Percentiles rank a stretch among this genome's conserved stretches.
phyloP scores from a whole-genome alignment of 2,888 invertebrate species.

The Cataglyphis rosenhaueri region DNA sequence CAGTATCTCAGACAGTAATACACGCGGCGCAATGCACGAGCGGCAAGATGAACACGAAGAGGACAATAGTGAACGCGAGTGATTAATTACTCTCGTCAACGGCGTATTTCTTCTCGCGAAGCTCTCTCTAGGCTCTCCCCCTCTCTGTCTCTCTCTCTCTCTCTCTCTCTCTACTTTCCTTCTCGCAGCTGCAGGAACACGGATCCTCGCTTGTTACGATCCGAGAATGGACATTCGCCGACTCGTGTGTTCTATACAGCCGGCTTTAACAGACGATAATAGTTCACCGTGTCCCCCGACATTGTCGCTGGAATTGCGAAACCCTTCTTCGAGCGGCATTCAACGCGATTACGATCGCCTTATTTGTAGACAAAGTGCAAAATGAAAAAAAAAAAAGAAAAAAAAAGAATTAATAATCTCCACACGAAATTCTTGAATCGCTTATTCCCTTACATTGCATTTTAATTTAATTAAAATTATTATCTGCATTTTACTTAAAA shows the following conservation, averaged over 20 bases:
- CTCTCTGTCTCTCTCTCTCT: neutral
- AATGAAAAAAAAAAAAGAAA: neutral
- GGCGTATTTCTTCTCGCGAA: conserved; percentile 2
- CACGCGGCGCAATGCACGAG: conserved; percentile 13
- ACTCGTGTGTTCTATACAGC: conserved; percentile 28
- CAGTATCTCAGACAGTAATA: conserved; percentile 5
- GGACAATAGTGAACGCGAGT: conserved; percentile 48
- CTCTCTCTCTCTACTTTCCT: neutral
- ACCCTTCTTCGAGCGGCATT: conserved; percentile 26
- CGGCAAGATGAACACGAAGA: neutral
- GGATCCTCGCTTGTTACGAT: conserved; percentile 45
- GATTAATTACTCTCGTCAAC: conserved; percentile 47
- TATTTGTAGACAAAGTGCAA: neutral
- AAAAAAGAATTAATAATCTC: neutral
- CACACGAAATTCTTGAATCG: neutral
- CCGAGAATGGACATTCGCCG: conserved; percentile 59
- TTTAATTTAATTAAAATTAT: neutral
- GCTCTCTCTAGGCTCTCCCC: neutral
- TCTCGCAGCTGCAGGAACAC: conserved; percentile 29
- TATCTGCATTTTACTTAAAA: neutral
- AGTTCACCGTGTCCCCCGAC: conserved; percentile 35
- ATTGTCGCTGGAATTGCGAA: conserved; percentile 56
- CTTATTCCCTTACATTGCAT: neutral
- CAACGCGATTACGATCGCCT: conserved; percentile 26
- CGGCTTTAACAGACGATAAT: conserved; percentile 52